Evolutionary conservation across 1,140 invertebrate genomes (phyloP).

Genomic region (Eulimnadia texana): DNA sequence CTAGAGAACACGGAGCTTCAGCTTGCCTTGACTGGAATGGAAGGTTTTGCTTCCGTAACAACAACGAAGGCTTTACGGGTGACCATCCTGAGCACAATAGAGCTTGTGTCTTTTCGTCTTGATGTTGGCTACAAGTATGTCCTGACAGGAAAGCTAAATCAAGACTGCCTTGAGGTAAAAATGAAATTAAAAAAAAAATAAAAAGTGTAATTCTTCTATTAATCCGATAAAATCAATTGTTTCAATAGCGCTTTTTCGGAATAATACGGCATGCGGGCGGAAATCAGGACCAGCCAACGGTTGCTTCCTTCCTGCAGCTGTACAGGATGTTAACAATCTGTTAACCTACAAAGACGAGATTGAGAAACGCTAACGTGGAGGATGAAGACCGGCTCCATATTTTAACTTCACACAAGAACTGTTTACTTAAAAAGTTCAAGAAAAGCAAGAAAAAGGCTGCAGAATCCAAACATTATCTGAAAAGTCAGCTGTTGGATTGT

Average conservation of each 20-base stretch:
- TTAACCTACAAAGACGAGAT: neutral
- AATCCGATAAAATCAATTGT: slow-evolving; percentile 4
- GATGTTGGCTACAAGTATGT: slow-evolving; percentile 5
- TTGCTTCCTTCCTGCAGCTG: slow-evolving; percentile 13
- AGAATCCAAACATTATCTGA: neutral
- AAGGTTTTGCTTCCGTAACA: neutral
- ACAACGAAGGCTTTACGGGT: slow-evolving; percentile 1
- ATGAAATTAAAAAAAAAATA: neutral
- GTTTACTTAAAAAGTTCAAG: neutral
- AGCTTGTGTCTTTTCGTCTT: neutral
- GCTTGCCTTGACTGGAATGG: neutral
- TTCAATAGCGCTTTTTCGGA: slow-evolving; percentile 14
- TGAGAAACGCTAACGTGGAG: neutral
- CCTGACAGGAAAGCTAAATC: slow-evolving; percentile 13
- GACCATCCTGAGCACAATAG: slow-evolving; percentile 2
- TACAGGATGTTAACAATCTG: slow-evolving; percentile 10
- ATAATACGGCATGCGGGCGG: slow-evolving; percentile 9
- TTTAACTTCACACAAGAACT: neutral
- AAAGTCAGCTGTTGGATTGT: neutral
- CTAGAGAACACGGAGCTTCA: neutral
- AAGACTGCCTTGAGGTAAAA: slow-evolving; percentile 12
- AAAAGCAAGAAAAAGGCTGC: neutral
- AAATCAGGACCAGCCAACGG: slow-evolving; percentile 14
- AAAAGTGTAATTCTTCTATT: neutral
- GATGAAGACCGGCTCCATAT: neutral